phyloP scores from a whole-genome alignment of 2,888 invertebrate species.

The Dryocosmus kuriphilus region DNA sequence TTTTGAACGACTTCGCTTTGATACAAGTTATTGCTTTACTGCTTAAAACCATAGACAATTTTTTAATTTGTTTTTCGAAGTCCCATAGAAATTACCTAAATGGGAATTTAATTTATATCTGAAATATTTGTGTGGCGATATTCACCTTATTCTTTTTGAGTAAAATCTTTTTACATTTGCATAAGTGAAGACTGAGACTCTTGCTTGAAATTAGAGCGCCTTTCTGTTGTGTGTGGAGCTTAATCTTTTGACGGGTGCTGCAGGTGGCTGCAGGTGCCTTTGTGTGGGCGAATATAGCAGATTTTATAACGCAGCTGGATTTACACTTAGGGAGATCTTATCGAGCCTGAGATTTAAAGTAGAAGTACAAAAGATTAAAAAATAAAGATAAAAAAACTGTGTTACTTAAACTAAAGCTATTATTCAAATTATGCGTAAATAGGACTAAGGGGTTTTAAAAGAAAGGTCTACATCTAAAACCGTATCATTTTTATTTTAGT shows the following conservation, averaged over 20 bases:
- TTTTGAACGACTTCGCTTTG: constrained; percentile 16
- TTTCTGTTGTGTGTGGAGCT: not conserved
- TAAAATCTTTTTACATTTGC: not conserved
- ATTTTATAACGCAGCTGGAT: constrained; percentile 6
- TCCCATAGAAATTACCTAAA: not conserved
- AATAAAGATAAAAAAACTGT: no score
- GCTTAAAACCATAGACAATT: not conserved
- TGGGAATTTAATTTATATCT: not conserved
- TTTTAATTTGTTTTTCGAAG: not conserved
- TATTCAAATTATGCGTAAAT: no score
- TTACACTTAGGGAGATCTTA: constrained; percentile 1
- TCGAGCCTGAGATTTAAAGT: not conserved
- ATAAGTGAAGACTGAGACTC: not conserved
- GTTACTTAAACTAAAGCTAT: no score
- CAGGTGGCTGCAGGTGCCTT: constrained; percentile 34
- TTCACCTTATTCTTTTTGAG: not conserved
- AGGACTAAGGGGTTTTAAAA: no score
- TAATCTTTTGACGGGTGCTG: constrained; percentile 25
- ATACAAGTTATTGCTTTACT: constrained; percentile 12
- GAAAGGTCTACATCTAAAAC: no score
- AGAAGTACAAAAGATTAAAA: no score
- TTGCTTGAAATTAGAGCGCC: constrained; percentile 5
- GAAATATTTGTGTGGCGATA: not conserved
- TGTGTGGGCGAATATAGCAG: not conserved
- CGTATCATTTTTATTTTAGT: no score